These are phyloP conservation scores for Patella caerulea DNA, from an alignment of 2,888 invertebrate species.

Conservation along the genomic window DNA sequence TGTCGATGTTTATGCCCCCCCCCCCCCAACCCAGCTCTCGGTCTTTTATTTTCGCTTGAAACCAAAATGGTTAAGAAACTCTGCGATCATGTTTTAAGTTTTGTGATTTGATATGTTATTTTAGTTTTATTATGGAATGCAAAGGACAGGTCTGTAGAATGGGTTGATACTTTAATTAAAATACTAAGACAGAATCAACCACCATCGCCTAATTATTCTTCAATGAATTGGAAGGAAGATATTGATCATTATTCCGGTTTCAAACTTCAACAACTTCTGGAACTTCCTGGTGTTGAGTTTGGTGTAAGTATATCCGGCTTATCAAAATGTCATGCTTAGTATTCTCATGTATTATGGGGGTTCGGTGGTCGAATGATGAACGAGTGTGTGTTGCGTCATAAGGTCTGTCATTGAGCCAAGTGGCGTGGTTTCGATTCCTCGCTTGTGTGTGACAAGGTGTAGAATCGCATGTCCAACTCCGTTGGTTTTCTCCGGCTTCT, in stretches of 20 bases:
- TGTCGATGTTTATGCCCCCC: too few species aligned
- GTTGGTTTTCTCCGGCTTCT: too few species aligned
- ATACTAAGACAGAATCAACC: background rate
- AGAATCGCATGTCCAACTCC: too few species aligned
- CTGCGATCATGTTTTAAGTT: too few species aligned
- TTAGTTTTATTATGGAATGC: slow-evolving; percentile 18
- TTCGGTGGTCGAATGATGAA: too few species aligned
- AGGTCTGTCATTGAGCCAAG: background rate
- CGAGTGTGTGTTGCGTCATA: too few species aligned
- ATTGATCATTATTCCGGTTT: slow-evolving; percentile 6
- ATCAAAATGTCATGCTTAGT: too few species aligned
- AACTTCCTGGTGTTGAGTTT: slow-evolving; percentile 15
- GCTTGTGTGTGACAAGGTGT: too few species aligned
- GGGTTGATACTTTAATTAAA: background rate
- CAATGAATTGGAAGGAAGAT: background rate
- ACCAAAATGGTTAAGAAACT: too few species aligned
- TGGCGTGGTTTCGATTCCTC: background rate
- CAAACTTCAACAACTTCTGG: background rate
- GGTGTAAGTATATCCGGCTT: background rate
- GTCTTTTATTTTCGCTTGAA: too few species aligned
- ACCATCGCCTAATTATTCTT: background rate
- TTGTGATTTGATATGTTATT: background rate
- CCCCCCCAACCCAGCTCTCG: too few species aligned
- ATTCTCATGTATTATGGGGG: too few species aligned
- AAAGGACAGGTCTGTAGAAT: slow-evolving; percentile 6